Base-by-base conservation (phyloP, 2,113 vertebrate genomes). In the Melanerpes aurifrons region DNA sequence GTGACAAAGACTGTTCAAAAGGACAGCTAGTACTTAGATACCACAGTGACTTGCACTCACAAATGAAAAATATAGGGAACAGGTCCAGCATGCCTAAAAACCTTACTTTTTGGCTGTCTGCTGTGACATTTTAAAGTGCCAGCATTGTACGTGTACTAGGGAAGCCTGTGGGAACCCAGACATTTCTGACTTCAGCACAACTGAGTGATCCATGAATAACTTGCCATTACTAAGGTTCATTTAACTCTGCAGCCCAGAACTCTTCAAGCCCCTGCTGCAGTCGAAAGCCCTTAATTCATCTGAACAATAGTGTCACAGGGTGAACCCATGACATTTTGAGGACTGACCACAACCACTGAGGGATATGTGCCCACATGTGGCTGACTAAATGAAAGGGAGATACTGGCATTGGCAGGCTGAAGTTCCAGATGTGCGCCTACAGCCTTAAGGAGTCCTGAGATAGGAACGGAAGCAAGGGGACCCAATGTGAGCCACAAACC, bases 11-110 rank as follows among this genome's bases (percentile, higher is more conserved):
- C 26, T 94, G 77, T 73, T 90, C 71, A 40, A 57, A 92, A 87
- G 81, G 86, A 95, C 93, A 96, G 15, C 70, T 53, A 82, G 92
- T 94, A 95, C 81, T 90, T 93, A 90, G 80, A 86, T 82, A 92
- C 63, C 81, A 84, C 94, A 95, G 50, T 45, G 74, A 86, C 32
- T 95, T 90, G 67, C 91, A 73, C 40, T 86, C 29, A 72, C 10
- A 37, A 37, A 45, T 70, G 73, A 20, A 92, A 96, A 96, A 94
- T 58, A 90, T 4, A 82, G 66, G 89, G 93, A 91, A 78, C 12
- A 24, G 31, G 61, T 68, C 79, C 93, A 95, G 43, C 58, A 58
- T 10, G 82, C 62, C 47, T 86, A 43, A 93, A 93, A 26, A 1
- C 64, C 45, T 58, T 79, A 20, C 28, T 67, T 89, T 86, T 72